phyloP scores from a whole-genome alignment of 92 coral and sea anemone species.

The Anthopleura xanthogrammica region DNA sequence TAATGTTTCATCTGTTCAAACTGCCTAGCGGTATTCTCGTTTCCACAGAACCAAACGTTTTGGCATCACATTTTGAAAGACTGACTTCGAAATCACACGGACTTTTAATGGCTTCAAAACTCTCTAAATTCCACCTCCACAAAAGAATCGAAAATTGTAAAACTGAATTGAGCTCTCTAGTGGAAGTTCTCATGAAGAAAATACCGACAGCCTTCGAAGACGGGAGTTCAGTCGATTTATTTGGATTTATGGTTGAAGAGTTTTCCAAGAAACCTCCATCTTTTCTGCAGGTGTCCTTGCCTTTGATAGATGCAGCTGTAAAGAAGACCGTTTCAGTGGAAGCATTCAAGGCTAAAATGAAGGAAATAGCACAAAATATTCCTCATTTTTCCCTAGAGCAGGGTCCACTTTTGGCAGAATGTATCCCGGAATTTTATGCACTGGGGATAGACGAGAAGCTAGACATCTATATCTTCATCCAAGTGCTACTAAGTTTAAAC shows the following conservation, averaged over 20 bases:
- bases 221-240: constrained; percentile 8
- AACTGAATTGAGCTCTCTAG: not conserved
- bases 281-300: not conserved
- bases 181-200: not conserved
- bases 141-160: not conserved
- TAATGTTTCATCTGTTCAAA: constrained; percentile 23
- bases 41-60: not conserved
- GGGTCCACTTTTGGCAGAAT: not conserved
- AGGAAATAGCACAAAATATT: not conserved
- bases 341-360: constrained; percentile 7
- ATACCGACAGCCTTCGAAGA: constrained; percentile 5
- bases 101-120: not conserved
- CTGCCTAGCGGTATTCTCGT: not conserved
- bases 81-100: not conserved
- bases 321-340: not conserved
- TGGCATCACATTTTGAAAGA: not conserved
- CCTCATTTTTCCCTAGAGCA: not conserved
- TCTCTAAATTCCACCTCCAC: not conserved
- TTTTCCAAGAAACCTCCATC: not conserved
- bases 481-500: not conserved
- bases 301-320: not conserved
- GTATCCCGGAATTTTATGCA: constrained; percentile 7
- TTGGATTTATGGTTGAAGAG: not conserved
- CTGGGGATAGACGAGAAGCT: not conserved
- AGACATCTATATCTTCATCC: not conserved